These are phyloP conservation scores for Halcyon senegalensis DNA, from an alignment of 2,113 vertebrate species.

Conservation along the genomic window DNA sequence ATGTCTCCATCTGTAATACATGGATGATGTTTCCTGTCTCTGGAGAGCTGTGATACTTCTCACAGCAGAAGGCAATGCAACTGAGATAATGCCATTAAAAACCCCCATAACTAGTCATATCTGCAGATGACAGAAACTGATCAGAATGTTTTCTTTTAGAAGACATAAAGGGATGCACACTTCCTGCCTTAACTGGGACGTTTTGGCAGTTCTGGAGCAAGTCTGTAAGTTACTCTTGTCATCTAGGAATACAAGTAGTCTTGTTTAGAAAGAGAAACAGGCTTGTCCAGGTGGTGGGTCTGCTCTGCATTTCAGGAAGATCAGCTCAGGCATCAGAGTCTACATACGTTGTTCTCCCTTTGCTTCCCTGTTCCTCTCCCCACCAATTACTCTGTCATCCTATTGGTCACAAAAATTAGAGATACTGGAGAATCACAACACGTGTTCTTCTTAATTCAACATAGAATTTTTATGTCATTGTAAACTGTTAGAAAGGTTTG, in stretches of 20 bases:
- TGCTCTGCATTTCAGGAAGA: neutral
- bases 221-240: rapidly evolving
- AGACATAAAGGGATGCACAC: rapidly evolving
- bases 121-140: neutral
- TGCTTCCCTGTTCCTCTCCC: neutral
- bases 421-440: neutral
- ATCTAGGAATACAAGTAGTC: neutral
- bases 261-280: neutral
- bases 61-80: neutral
- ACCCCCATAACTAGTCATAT: neutral
- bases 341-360: neutral
- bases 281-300: neutral
- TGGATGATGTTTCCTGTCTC: neutral
- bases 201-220: neutral
- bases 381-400: neutral
- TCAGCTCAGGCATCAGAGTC: neutral
- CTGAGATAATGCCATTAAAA: neutral
- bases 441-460: neutral
- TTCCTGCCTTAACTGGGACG: neutral
- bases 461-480: neutral
- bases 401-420: neutral
- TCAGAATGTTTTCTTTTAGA: neutral
- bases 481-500: neutral
- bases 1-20: neutral
- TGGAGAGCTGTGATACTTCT: neutral